Percentiles rank a stretch among this genome's conserved stretches.
Conservation (phyloP, 2,113 vertebrate species). For the Brienomyrus brachyistius region DNA sequence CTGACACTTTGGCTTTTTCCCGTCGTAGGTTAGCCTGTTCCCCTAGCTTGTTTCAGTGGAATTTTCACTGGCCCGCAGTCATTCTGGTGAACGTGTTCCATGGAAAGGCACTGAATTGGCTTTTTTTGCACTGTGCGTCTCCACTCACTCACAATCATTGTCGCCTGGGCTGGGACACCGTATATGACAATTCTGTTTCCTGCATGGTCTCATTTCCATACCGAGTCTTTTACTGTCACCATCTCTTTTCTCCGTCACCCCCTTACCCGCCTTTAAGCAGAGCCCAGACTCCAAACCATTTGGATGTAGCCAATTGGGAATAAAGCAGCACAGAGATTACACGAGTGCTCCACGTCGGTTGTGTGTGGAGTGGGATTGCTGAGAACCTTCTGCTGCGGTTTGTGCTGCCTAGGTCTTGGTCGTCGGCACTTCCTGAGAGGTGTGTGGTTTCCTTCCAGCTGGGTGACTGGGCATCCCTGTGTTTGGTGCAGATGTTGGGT, state of each 20-base stretch:
- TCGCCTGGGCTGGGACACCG: background rate
- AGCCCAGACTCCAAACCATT: background rate
- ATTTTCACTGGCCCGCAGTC: background rate
- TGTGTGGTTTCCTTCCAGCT: background rate
- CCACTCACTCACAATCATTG: background rate
- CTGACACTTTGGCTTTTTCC: background rate
- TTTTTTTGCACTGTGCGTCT: background rate
- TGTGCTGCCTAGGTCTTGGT: background rate
- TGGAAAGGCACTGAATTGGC: background rate
- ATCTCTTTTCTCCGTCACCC: background rate
- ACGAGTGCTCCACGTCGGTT: rapidly evolving
- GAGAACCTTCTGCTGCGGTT: background rate
- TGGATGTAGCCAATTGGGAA: background rate
- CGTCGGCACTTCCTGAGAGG: background rate
- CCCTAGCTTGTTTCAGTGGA: background rate
- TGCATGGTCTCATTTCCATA: background rate
- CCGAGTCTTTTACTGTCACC: background rate
- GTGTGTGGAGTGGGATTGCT: background rate
- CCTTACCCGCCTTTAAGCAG: background rate
- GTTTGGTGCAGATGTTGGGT: background rate
- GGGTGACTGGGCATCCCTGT: background rate
- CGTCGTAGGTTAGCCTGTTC: background rate
- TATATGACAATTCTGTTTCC: background rate
- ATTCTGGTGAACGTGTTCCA: background rate
- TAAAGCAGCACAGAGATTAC: background rate